Conservation (phyloP, 2,797 vertebrate genomes). For the Pangasius larnaudii region DNA sequence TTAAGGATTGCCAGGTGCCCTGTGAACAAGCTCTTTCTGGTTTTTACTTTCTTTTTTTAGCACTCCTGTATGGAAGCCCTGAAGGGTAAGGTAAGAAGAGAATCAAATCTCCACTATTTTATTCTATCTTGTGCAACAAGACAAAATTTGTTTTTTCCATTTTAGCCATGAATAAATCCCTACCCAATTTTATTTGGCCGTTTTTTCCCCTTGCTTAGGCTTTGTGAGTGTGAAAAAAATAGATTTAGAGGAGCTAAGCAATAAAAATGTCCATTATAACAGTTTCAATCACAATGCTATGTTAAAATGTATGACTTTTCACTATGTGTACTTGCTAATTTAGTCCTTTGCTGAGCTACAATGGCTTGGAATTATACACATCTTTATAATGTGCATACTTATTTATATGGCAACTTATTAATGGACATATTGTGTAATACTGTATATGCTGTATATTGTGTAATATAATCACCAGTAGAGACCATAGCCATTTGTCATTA, state of each 20-base stretch:
- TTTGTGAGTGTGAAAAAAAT: background rate
- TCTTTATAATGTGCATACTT: slow-evolving; percentile 28
- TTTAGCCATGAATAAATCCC: background rate
- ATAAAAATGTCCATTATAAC: too few species aligned
- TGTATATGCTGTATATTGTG: background rate
- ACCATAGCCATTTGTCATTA: slow-evolving; percentile 26
- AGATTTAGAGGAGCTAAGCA: background rate
- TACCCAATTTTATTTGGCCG: background rate
- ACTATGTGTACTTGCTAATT: background rate
- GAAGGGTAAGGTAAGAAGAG: background rate
- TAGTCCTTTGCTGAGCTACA: slow-evolving; percentile 11
- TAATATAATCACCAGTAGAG: slow-evolving; percentile 25
- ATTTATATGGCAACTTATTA: slow-evolving; percentile 39
- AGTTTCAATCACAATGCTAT: background rate
- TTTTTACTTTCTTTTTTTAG: background rate
- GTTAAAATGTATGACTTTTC: background rate
- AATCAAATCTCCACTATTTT: background rate
- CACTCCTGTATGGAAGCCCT: background rate
- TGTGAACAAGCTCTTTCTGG: background rate
- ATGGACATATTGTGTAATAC: slow-evolving; percentile 29
- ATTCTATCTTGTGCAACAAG: background rate
- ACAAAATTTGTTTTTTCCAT: background rate
- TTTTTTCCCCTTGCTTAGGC: background rate
- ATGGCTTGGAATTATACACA: slow-evolving; percentile 24
- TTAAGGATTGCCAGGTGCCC: slow-evolving; percentile 10